Percentiles rank a stretch among this genome's conserved stretches.
Conservation (phyloP, 1,140 invertebrate species). For the Pectinophora gossypiella region DNA sequence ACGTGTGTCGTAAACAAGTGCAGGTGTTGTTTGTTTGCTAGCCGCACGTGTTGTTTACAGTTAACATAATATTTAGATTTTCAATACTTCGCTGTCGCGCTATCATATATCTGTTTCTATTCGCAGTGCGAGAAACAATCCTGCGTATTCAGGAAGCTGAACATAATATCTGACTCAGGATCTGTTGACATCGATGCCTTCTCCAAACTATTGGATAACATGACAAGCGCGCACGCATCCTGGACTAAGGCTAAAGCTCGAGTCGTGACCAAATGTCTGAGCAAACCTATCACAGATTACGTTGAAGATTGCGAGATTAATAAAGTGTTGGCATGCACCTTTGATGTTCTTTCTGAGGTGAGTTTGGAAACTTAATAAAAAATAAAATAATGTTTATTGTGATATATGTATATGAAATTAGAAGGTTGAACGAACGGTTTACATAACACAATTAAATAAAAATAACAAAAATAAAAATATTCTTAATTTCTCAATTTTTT, state of each 20-base stretch:
- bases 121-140: slow-evolving; percentile 52
- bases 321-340: slow-evolving; percentile 44
- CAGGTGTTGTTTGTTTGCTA: too few species aligned
- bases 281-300: slow-evolving; percentile 26
- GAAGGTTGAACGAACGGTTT: too few species aligned
- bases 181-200: slow-evolving; percentile 33
- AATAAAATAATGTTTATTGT: too few species aligned
- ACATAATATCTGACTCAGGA: slow-evolving; percentile 31
- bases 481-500: too few species aligned
- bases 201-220: slow-evolving; percentile 41
- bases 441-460: neutral
- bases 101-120: too few species aligned
- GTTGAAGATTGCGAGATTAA: slow-evolving; percentile 47
- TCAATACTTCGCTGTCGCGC: too few species aligned
- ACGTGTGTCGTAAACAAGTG: too few species aligned
- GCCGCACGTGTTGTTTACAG: too few species aligned
- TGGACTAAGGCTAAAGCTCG: slow-evolving; percentile 46
- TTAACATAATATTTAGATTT: too few species aligned
- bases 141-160: slow-evolving; percentile 47
- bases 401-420: too few species aligned
- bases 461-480: too few species aligned
- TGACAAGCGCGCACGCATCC: slow-evolving; percentile 29
- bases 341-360: slow-evolving; percentile 61
- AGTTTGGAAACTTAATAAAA: too few species aligned
- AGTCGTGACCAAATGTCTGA: slow-evolving; percentile 46